Evolutionary conservation across 2,113 vertebrate species (phyloP).

Genomic region (Corydoras sp.): DNA sequence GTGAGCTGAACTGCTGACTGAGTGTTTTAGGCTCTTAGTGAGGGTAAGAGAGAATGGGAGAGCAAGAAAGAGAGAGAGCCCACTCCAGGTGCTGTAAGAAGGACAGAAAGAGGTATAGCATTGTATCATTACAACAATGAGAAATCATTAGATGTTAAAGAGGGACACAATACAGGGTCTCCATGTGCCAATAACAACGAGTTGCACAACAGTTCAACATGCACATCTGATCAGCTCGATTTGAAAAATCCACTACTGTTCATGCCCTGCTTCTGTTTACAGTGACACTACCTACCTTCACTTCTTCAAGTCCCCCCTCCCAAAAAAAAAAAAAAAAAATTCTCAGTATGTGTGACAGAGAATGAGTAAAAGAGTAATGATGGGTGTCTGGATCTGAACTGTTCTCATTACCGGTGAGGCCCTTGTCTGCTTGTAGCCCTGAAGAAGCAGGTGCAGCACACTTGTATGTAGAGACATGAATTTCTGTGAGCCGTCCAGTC

Average conservation of each 20-base stretch:
- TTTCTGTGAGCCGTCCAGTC: conserved; percentile 21
- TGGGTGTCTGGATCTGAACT: conserved; percentile 50
- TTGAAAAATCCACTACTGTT: conserved; percentile 38
- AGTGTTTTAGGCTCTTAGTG: conserved; percentile 56
- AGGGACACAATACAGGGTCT: conserved; percentile 50
- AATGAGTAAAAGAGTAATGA: conserved; percentile 21
- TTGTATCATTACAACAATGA: conserved; percentile 65
- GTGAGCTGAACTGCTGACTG: conserved; percentile 71
- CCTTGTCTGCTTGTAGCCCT: conserved; percentile 11
- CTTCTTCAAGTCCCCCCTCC: background rate
- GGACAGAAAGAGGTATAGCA: conserved; percentile 44
- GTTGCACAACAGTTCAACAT: conserved; percentile 39
- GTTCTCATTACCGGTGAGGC: conserved; percentile 52
- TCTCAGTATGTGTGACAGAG: background rate
- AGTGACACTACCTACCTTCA: conserved; percentile 39
- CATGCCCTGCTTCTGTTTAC: conserved; percentile 50
- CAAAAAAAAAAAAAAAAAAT: background rate
- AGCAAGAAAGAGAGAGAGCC: conserved; percentile 39
- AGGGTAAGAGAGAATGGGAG: conserved; percentile 42
- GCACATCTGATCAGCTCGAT: conserved; percentile 55
- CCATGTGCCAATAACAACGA: conserved; percentile 53
- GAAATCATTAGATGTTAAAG: conserved; percentile 69
- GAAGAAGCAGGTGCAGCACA: conserved; percentile 37
- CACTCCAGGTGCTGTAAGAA: conserved; percentile 49
- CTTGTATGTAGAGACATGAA: conserved; percentile 21